phyloP scores from a whole-genome alignment of 2,113 vertebrate genomes.

The Rhipidura dahli region DNA sequence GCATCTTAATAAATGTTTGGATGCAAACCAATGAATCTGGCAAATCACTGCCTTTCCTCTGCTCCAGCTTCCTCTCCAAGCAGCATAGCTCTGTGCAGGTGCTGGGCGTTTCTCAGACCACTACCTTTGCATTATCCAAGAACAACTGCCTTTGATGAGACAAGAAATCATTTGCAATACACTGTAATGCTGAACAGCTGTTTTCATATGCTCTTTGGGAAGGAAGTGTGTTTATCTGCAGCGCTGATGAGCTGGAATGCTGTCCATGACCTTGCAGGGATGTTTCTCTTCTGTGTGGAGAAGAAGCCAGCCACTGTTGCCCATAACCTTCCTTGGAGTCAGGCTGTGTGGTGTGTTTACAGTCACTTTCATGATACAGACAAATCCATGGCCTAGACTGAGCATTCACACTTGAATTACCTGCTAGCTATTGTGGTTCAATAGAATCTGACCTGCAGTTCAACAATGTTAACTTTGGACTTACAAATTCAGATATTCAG shows the following conservation, averaged over 20 bases:
- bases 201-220: not conserved
- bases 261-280: not conserved
- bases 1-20: not conserved
- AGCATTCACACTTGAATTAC: not conserved
- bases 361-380: not conserved
- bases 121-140: not conserved
- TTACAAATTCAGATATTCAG: not conserved
- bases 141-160: slow-evolving; percentile 36
- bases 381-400: not conserved
- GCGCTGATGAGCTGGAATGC: not conserved
- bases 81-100: not conserved
- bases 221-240: slow-evolving; percentile 20
- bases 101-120: not conserved
- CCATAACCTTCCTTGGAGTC: not conserved
- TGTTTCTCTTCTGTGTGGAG: not conserved
- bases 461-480: not conserved
- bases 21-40: not conserved
- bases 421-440: not conserved
- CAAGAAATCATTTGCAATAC: slow-evolving; percentile 11
- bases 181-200: slow-evolving; percentile 33
- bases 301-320: not conserved
- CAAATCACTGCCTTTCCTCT: not conserved
- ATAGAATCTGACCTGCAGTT: not conserved
- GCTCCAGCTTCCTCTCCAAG: slow-evolving; percentile 6
- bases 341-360: not conserved